These are phyloP conservation scores for Odontomyia ornata DNA, from an alignment of 2,888 invertebrate genomes.

Conservation along the genomic window DNA sequence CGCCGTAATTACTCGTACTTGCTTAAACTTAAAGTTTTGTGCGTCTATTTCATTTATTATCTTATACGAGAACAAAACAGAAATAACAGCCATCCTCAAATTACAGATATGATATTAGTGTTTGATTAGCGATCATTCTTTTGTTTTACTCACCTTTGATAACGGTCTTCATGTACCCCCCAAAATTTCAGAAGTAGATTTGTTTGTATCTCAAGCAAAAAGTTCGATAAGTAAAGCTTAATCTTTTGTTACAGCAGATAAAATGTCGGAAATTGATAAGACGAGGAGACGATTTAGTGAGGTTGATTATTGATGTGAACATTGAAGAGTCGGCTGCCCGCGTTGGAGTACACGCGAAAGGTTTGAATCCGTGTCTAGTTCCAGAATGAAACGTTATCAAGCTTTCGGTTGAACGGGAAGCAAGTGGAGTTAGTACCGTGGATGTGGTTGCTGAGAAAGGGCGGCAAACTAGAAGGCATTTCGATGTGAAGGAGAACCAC, in stretches of 20 bases:
- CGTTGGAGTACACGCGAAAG: not conserved
- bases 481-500: not conserved
- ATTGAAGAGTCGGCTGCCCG: not conserved
- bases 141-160: not conserved
- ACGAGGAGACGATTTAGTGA: not conserved
- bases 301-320: not conserved
- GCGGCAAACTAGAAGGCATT: not conserved
- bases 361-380: not conserved
- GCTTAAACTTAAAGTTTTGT: too few relatives aligned
- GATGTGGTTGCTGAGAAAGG: not conserved
- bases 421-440: not conserved
- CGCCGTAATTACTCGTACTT: too few relatives aligned
- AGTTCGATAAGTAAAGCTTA: slow-evolving; percentile 21
- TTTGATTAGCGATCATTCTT: not conserved
- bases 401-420: not conserved
- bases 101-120: too few relatives aligned
- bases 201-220: not conserved
- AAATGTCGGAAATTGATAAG: slow-evolving; percentile 33
- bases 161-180: not conserved
- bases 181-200: too few relatives aligned
- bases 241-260: slow-evolving; percentile 34
- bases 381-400: not conserved
- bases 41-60: too few relatives aligned
- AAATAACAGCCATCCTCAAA: too few relatives aligned
- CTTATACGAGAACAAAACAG: too few relatives aligned